Conservation (phyloP, 2,113 vertebrate species). For the Pelodiscus sinensis region DNA sequence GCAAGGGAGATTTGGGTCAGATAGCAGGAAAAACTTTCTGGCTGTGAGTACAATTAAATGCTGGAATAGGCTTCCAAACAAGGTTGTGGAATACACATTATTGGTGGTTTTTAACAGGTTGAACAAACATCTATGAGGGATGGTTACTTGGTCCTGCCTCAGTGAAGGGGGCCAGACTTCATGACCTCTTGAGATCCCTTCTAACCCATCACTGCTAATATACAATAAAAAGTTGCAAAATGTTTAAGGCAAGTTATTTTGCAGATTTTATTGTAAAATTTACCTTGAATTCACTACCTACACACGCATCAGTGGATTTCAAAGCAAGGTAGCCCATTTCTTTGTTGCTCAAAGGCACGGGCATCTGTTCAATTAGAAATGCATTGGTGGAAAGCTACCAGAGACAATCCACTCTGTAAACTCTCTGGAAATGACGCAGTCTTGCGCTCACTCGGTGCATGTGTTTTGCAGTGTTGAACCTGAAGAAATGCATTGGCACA, state of each 20-base stretch:
- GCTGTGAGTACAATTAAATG: not conserved
- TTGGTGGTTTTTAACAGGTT: not conserved
- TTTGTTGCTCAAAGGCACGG: not conserved
- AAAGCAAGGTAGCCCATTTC: not conserved
- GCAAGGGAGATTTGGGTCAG: not conserved
- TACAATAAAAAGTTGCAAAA: not conserved
- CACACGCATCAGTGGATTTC: not conserved
- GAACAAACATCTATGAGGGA: not conserved
- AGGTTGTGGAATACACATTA: not conserved
- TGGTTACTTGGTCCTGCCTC: not conserved
- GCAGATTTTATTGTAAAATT: not conserved
- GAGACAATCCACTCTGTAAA: slow-evolving; percentile 41
- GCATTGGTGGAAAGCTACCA: not conserved
- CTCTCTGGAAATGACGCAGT: not conserved
- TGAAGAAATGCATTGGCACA: slow-evolving; percentile 29
- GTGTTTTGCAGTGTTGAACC: slow-evolving; percentile 27
- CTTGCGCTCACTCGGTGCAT: slow-evolving; percentile 40
- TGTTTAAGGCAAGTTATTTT: not conserved
- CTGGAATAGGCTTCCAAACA: not conserved
- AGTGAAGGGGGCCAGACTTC: not conserved
- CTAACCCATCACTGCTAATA: not conserved
- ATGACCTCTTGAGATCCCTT: not conserved
- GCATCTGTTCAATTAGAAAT: slow-evolving; percentile 36
- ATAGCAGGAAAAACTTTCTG: not conserved
- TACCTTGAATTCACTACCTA: not conserved